Percentiles rank a stretch among this genome's conserved stretches.
Evolutionary conservation across 2,113 vertebrate species (phyloP).

Genomic region (Elanus axillaris): DNA sequence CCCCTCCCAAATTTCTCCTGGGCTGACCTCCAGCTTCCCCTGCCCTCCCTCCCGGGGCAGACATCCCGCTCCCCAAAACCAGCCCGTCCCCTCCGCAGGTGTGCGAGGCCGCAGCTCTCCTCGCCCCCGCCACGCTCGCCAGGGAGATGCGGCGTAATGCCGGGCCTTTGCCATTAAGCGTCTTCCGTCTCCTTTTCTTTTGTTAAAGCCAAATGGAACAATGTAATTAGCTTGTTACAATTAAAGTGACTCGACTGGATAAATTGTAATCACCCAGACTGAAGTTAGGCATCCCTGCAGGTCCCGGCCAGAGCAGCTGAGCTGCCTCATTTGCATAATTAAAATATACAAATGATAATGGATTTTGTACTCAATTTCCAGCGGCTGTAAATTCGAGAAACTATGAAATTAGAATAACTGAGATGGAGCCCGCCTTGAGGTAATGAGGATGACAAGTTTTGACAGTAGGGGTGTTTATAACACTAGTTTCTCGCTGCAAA

Average conservation of each 20-base stretch:
- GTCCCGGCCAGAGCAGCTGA: slow-evolving; percentile 95
- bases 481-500: slow-evolving; percentile 75
- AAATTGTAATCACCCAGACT: slow-evolving; percentile 99
- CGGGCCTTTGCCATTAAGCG: slow-evolving; percentile 76
- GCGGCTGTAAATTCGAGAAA: slow-evolving; percentile 98
- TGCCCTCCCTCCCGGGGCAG: background rate
- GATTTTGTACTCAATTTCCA: slow-evolving; percentile 99
- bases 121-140: background rate
- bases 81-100: background rate
- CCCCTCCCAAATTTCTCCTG: background rate
- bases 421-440: slow-evolving; percentile 89
- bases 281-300: slow-evolving; percentile 99
- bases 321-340: slow-evolving; percentile 99
- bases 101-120: background rate
- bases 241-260: slow-evolving; percentile 99
- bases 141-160: background rate
- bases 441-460: slow-evolving; percentile 84
- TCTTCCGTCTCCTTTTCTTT: slow-evolving; percentile 87
- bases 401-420: slow-evolving; percentile 99
- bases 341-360: slow-evolving; percentile 99
- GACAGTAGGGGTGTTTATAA: slow-evolving; percentile 83
- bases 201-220: slow-evolving; percentile 99
- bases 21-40: background rate
- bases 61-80: background rate
- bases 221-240: slow-evolving; percentile 99